Conservation (phyloP, 2,888 invertebrate species). For the Ornithoptera alexandrae region DNA sequence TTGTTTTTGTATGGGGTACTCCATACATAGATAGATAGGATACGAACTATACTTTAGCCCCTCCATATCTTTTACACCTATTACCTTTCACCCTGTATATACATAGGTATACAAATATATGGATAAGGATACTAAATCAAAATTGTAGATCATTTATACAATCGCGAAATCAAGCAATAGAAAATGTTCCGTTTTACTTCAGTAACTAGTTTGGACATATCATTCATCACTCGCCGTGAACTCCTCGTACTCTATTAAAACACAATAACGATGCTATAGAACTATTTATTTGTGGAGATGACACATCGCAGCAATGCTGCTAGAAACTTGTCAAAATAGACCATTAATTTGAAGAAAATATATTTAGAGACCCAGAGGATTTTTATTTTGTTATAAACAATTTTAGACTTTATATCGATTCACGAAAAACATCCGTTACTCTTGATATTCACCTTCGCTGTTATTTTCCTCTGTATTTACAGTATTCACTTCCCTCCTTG, state of each 20-base stretch:
- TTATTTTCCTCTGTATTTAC: constrained; percentile 17
- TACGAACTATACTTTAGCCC: too few species aligned
- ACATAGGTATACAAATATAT: too few species aligned
- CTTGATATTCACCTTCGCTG: constrained; percentile 23
- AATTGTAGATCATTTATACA: too few species aligned
- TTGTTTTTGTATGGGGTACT: too few species aligned
- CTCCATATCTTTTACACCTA: too few species aligned
- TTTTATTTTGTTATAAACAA: too few species aligned
- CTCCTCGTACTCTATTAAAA: constrained; percentile 2
- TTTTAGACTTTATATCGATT: too few species aligned
- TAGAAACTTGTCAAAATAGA: constrained; percentile 18
- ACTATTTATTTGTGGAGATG: constrained; percentile 1
- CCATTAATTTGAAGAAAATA: constrained; percentile 2
- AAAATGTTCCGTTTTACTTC: constrained; percentile 1
- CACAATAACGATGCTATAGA: constrained; percentile 12
- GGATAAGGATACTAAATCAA: too few species aligned
- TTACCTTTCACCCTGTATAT: too few species aligned
- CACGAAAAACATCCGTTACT: not conserved
- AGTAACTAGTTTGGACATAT: not conserved
- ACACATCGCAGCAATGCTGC: not conserved
- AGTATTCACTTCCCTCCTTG: constrained; percentile 30
- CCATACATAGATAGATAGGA: too few species aligned
- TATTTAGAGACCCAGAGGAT: not conserved
- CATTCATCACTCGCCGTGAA: constrained; percentile 11
- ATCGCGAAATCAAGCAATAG: not conserved